Evolutionary conservation across 2,888 invertebrate species (phyloP), one percentile per base, ranked within the genome.

Genomic region (Andrena bucephala): DNA sequence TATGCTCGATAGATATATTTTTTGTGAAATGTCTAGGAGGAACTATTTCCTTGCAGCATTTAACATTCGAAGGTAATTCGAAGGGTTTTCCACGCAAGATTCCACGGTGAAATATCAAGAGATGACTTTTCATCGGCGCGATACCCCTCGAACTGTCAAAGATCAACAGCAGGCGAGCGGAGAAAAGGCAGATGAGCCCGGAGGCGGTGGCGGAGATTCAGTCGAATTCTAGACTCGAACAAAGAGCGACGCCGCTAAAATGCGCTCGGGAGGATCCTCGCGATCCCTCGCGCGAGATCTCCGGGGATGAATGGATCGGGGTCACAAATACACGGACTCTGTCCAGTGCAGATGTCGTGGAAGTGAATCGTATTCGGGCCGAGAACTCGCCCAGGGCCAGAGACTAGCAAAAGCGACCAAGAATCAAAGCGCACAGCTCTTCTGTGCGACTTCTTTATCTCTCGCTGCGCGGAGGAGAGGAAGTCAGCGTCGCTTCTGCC

Each of bases 291-390:
- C 87, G 85, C 83, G 87, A 85, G 85, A 87, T 85, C 81, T 72
- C 57, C 70, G 65, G 80, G 73, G 83, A 87, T 91, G 90, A 91
- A 92, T 91, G 89, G 87, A 92, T 91, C 89, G 90, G 78, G 91
- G 92, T 91, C 92, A 91, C 77, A 66, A 75, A 87, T 90, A 84
- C 75, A 86, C 83, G 83, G 75, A 69, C 79, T 62, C 77, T 87
- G 86, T 87, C 89, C 87, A 81, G 82, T 81, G 79, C 85, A 79
- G 84, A 76, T 85, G 83, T 79, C 72, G 74, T 42, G 48, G 70
- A 73, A 62, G 52, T 83, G 83, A 83, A 75, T 81, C 79, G 79
- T 83, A 87, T 87, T 86, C 77, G 84, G 83, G 87, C 85, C 85
- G 84, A 66, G 75, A 70, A 73, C 70, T 78, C 67, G 85, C 85